Percentiles rank a stretch among this genome's conserved stretches.
Conservation (phyloP, 30 jellyfish, hydroid and myxozoan species). For the Nemopilema nomurai region DNA sequence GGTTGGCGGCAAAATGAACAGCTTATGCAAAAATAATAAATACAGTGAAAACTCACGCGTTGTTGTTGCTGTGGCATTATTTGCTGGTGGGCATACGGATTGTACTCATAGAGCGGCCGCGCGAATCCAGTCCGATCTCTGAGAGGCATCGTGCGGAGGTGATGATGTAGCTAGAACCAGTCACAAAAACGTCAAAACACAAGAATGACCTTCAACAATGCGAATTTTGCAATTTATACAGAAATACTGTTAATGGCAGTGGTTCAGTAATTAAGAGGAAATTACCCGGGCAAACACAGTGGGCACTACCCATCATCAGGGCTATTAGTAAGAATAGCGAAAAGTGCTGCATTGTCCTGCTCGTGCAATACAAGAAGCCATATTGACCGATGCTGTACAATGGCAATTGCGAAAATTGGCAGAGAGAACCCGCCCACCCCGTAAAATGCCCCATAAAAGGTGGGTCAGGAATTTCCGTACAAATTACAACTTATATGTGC, state of each 20-base stretch:
- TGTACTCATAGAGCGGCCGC: slow-evolving; percentile 27
- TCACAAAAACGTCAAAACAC: background rate
- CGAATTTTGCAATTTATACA: slow-evolving; percentile 12
- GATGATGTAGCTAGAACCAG: background rate
- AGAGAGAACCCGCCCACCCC: background rate
- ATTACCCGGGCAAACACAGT: background rate
- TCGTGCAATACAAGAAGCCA: background rate
- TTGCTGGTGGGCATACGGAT: slow-evolving; percentile 9
- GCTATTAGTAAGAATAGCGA: background rate
- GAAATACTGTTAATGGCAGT: background rate
- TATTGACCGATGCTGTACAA: background rate
- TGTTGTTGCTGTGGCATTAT: slow-evolving; percentile 8
- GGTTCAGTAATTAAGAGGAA: slow-evolving; percentile 2
- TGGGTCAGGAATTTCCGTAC: no score
- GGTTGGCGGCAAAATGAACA: no score
- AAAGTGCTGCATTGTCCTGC: background rate
- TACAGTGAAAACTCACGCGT: background rate
- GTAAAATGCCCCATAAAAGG: background rate
- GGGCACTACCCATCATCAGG: background rate
- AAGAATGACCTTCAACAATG: background rate
- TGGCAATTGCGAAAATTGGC: background rate
- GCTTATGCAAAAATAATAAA: no score
- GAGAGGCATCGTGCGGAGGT: slow-evolving; percentile 18
- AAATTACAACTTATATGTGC: no score
- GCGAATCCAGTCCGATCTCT: slow-evolving; percentile 38